Base-by-base conservation (phyloP, 2,797 vertebrate species). In the Microcaecilia unicolor region DNA sequence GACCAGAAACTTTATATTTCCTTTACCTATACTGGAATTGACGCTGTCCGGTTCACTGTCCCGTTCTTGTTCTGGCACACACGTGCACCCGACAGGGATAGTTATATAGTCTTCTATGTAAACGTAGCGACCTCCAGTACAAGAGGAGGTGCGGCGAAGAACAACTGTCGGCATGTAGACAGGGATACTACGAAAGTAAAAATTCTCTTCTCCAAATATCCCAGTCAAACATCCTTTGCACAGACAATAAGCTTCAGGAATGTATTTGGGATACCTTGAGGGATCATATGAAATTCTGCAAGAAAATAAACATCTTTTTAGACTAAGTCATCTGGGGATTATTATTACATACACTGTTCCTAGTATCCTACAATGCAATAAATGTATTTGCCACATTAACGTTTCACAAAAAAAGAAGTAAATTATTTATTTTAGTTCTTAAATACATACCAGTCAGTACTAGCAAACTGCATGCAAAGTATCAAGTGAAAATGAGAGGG, bases 161-260 rank as follows among this genome's bases (percentile, higher is more conserved):
- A 97, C 77, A 31, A 91, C 92, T 0, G 89, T 67, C 1, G 93
- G 93, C 51, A 89, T 75, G 51, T 82, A 89, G 48, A 98, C 91
- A 0, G 91, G 93, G 0, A 71, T 66, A 59, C 93, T 97, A 46
- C 85, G 92, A 52, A 86, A 82, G 14, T 55, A 81, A 4, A 70
- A n/a, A 29, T 77, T 90, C 73, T 95, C 90, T 58, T 84, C 75
- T 0, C 91, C 80, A 0, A 48, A 55, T 0, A 76, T 57, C 2
- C 90, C 89, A 0, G 68, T 69, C 58, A 97, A 76, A 56, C 93
- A 97, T 60, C 93, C 92, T 10, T 80, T 76, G 62, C 93, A 97
- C 61, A 97, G 76, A 31, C 93, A 97, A 62, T 94, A 94, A 1
- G 93, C 93, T 57, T 97, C 93, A 0, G 93, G 93, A 44, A 98